Evolutionary conservation across 1,140 invertebrate genomes (phyloP).

Genomic region (Scaptomyza hsui): DNA sequence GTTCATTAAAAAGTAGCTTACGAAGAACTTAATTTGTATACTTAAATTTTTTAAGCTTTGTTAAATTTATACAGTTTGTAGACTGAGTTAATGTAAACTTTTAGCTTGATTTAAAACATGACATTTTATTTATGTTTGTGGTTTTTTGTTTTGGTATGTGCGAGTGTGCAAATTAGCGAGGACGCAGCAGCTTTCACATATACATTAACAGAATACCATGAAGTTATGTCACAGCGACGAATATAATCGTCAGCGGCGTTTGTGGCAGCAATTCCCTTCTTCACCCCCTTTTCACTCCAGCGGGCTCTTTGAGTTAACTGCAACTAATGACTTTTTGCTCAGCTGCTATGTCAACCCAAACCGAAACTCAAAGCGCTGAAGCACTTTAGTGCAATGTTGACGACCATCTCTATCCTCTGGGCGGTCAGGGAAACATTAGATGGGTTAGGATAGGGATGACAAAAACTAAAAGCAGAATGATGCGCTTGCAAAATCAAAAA

Average conservation of each 20-base stretch:
- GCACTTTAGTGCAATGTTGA: slow-evolving; percentile 71
- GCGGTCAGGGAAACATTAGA: background rate
- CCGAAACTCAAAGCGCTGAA: slow-evolving; percentile 49
- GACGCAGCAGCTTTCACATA: background rate
- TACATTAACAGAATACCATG: slow-evolving; percentile 16
- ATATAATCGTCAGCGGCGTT: slow-evolving; percentile 20
- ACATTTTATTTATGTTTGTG: too few species aligned
- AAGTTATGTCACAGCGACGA: slow-evolving; percentile 26
- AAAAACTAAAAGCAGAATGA: background rate
- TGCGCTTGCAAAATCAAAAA: slow-evolving; percentile 9
- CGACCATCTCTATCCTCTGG: slow-evolving; percentile 39
- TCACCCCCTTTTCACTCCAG: slow-evolving; percentile 13
- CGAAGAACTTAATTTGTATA: too few species aligned
- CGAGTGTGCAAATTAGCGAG: slow-evolving; percentile 54
- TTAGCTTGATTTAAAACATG: too few species aligned
- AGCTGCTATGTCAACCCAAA: slow-evolving; percentile 58
- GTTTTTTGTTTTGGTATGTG: background rate
- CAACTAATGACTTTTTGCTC: slow-evolving; percentile 74
- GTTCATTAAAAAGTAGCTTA: too few species aligned
- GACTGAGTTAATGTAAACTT: too few species aligned
- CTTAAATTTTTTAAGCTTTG: too few species aligned
- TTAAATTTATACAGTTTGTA: too few species aligned
- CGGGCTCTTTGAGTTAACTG: slow-evolving; percentile 59
- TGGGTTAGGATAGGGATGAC: too few species aligned
- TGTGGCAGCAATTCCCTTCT: slow-evolving; percentile 2